Evolutionary conservation across 2,888 invertebrate genomes (phyloP), one percentile per base, ranked within the genome.

Genomic region (Cryptocephalus moraei): DNA sequence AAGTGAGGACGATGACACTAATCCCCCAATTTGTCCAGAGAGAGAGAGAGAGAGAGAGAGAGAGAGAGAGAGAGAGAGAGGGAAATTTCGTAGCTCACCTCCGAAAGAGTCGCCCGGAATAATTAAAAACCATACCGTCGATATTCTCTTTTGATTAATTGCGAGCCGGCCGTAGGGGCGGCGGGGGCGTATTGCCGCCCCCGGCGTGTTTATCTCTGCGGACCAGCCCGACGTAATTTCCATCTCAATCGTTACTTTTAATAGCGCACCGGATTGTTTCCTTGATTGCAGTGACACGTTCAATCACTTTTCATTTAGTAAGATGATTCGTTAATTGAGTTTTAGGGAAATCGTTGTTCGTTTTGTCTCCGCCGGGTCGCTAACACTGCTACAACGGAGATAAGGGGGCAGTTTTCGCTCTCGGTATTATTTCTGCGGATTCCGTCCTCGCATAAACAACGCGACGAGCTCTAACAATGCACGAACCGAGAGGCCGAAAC

Each of bases 201-300:
- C 11, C 13, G 10, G 34, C 43, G 55, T 64, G 70, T 69, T 71
- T 71, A 71, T 71, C 71, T 70, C 65, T 60, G 60, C 65, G 62
- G 68, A 63, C 68, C 71, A 70, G 68, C 66, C 66, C 66, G 62
- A 61, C 54, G 69, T 64, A 70, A 71, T 71, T 71, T 71, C 69
- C 71, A 71, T 71, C 71, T 71, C 71, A 70, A 71, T 71, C 70
- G 70, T 66, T 68, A 71, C 70, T 70, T 70, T 70, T 71, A 70
- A 71, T 70, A 67, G 67, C 65, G 60, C 59, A 55, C 65, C 61
- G 68, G 65, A 70, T 69, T 70, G 69, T 69, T 69, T 70, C 68
- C 67, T 69, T 67, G 69, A 70, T 70, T 70, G 68, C 67, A 67
- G 68, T 68, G 69, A 70, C 69, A 69, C 67, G 68, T 69, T 69